These are phyloP conservation scores for Parasteatoda tepidariorum DNA, from an alignment of 1,140 invertebrate genomes.

Conservation along the genomic window DNA sequence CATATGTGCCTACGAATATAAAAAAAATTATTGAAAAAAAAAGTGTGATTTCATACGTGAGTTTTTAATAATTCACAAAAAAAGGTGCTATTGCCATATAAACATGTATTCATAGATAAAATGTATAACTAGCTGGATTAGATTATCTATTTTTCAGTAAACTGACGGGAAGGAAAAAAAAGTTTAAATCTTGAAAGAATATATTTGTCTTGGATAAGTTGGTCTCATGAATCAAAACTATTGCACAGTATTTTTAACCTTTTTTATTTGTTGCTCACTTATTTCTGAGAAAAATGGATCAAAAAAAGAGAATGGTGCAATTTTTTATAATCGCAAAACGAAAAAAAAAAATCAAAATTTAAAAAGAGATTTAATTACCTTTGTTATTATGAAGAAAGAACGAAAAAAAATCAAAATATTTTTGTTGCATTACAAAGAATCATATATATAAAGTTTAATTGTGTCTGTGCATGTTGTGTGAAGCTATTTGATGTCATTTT, in stretches of 20 bases:
- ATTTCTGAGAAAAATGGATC: too few relatives aligned
- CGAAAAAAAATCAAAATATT: constrained; percentile 12
- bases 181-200: too few relatives aligned
- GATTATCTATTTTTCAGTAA: too few relatives aligned
- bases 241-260: too few relatives aligned
- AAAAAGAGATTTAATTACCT: neutral
- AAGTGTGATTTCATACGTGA: neutral
- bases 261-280: too few relatives aligned
- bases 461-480: constrained; percentile 29
- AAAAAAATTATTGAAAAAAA: too few relatives aligned
- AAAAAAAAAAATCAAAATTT: constrained; percentile 32
- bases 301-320: too few relatives aligned
- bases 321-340: neutral
- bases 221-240: too few relatives aligned
- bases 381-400: neutral
- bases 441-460: constrained; percentile 11
- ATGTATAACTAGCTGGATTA: neutral
- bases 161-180: too few relatives aligned
- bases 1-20: neutral
- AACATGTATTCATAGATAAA: neutral
- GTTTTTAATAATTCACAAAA: neutral
- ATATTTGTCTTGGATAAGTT: too few relatives aligned
- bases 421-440: neutral
- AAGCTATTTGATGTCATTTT: constrained; percentile 45
- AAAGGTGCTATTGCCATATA: neutral